Conservation (phyloP, 2,113 vertebrate species). For the Procavia capensis region DNA sequence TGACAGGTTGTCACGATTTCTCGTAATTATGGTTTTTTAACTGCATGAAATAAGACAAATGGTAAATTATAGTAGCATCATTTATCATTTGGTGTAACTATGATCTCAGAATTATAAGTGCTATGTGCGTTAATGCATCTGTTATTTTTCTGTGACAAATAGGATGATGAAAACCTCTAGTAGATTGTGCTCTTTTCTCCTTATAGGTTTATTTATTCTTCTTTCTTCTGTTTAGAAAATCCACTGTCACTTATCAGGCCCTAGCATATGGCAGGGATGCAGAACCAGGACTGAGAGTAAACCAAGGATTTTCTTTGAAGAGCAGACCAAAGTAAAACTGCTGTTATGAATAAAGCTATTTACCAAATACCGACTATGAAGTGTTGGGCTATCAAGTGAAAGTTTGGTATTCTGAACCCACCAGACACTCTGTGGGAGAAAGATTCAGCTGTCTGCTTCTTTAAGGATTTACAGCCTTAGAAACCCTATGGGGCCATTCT, state of each 20-base stretch:
- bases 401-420: too few relatives aligned
- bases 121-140: slow-evolving; percentile 57
- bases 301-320: background rate
- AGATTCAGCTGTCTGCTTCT: too few relatives aligned
- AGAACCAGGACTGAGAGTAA: background rate
- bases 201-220: slow-evolving; percentile 56
- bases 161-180: slow-evolving; percentile 60
- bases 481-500: too few relatives aligned
- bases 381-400: too few relatives aligned
- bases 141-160: slow-evolving; percentile 70
- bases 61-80: slow-evolving; percentile 60
- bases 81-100: slow-evolving; percentile 55
- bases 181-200: slow-evolving; percentile 48
- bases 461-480: too few relatives aligned
- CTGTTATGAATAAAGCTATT: background rate
- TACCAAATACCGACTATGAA: background rate
- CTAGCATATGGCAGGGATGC: background rate
- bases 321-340: background rate
- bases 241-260: background rate
- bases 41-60: slow-evolving; percentile 68
- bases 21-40: slow-evolving; percentile 68
- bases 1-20: slow-evolving; percentile 68
- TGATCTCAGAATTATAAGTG: slow-evolving; percentile 67
- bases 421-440: too few relatives aligned
- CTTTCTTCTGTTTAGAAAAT: slow-evolving; percentile 34